Percentiles rank a stretch among this genome's conserved stretches.
phyloP scores from a whole-genome alignment of 2,113 vertebrate genomes.

The Solea solea region DNA sequence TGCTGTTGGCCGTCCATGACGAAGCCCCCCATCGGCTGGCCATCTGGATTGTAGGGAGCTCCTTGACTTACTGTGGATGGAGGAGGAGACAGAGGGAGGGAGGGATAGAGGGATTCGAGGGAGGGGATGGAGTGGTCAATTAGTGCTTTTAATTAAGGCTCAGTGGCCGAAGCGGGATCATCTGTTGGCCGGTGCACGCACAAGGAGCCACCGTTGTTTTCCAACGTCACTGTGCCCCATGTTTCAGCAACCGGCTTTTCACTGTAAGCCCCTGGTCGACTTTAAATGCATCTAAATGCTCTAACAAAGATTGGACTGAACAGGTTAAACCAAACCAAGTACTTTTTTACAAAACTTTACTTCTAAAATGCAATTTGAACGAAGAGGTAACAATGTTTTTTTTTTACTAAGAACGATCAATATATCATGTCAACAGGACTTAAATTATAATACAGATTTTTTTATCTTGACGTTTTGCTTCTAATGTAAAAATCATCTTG shows the following conservation, averaged over 20 bases:
- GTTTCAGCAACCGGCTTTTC: conserved; percentile 20
- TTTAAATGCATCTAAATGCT: conserved; percentile 59
- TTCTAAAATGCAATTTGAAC: conserved; percentile 20
- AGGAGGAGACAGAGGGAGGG: conserved; percentile 68
- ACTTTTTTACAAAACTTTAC: conserved; percentile 1
- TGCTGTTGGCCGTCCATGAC: conserved; percentile 99
- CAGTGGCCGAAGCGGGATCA: conserved; percentile 75
- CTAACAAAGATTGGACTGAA: conserved; percentile 49
- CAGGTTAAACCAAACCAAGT: conserved; percentile 16
- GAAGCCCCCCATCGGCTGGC: conserved; percentile 99
- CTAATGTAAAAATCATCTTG: background rate
- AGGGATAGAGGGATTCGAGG: conserved; percentile 73
- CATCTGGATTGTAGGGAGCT: conserved; percentile 97
- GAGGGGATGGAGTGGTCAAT: conserved; percentile 77
- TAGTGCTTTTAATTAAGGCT: conserved; percentile 85
- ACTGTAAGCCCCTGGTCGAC: conserved; percentile 54
- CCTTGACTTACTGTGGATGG: conserved; percentile 97
- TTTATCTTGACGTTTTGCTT: too few relatives aligned
- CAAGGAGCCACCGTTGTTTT: conserved; percentile 57
- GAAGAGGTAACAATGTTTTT: conserved; percentile 7
- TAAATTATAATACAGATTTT: background rate
- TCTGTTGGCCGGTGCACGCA: conserved; percentile 74
- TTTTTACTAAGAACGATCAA: background rate
- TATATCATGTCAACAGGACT: background rate
- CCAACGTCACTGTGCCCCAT: conserved; percentile 44